Base-by-base conservation (phyloP, 2,113 vertebrate genomes). In the Herpetotheres cachinnans region DNA sequence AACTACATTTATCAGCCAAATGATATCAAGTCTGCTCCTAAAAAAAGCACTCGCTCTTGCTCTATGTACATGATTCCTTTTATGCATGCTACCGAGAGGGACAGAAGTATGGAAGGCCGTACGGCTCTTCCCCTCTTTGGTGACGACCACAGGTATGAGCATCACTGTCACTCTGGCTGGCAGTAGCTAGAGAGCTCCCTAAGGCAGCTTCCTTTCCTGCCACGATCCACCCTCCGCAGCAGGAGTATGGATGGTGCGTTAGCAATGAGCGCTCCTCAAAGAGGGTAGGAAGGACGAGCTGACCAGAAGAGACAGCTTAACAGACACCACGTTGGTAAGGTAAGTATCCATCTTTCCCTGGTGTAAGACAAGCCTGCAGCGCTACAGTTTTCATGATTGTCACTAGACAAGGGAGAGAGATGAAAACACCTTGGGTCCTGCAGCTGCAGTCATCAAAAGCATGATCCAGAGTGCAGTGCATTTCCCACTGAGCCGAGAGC, bases 191-290 rank as follows among this genome's bases (percentile, higher is more conserved):
- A 49, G 24, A 92, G 32, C 42, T 76, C 55, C 55, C 65, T 63
- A 65, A 50, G 21, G 65, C 81, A 89, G 84, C 47, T 76, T 34
- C 72, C 89, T 26, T 6, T 86, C 59, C 82, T 88, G 56, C 42
- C 71, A 73, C 0, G 0, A 66, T 16, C 46, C 46, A 52, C 27
- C 21, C 46, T 55, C 65, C 1, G 2, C 1, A 73, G 61, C 1
- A 2, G n/a, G 8, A 87, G 71, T 46, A 76, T 4, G 9, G 78
- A 54, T 36, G 26, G 54, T 47, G 85, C 59, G 70, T 66, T 22
- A 73, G 16, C 20, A 52, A 58, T 1, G 4, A 93, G 59, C 1
- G 4, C n/a, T 74, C 49, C 61, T 55, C 47, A 55, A 11, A 86
- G 73, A 62, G 17, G 14, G 38, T 24, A 66, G 49, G 50, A 89